Percentiles rank a stretch among this genome's conserved stretches.
Evolutionary conservation across 2,888 invertebrate species (phyloP).

Genomic region (Zaprionus lineosus): DNA sequence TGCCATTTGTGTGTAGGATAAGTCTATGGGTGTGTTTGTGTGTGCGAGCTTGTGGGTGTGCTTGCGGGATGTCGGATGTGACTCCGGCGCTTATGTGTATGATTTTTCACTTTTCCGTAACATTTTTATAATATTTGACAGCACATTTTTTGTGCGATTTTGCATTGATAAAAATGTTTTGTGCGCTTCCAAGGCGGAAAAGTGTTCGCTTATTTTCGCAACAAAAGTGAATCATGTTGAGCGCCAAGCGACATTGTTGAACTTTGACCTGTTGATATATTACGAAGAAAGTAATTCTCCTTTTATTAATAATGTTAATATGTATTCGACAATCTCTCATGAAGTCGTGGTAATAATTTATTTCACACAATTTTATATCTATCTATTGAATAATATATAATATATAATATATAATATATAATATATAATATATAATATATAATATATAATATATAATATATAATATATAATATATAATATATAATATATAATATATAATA

Average conservation of each 20-base stretch:
- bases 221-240: background rate
- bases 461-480: no score
- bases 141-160: slow-evolving; percentile 56
- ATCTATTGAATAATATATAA: no score
- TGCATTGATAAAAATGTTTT: slow-evolving; percentile 56
- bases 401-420: no score
- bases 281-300: no score
- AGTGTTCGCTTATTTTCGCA: slow-evolving; percentile 6
- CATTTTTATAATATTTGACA: slow-evolving; percentile 66
- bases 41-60: slow-evolving; percentile 9
- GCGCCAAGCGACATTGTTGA: no score
- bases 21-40: slow-evolving; percentile 13
- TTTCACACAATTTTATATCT: no score
- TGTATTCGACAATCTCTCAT: no score
- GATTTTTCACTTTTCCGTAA: slow-evolving; percentile 73
- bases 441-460: no score
- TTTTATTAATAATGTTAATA: no score
- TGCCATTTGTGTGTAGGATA: slow-evolving; percentile 25
- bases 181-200: slow-evolving; percentile 17
- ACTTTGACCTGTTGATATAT: background rate
- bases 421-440: no score
- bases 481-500: no score
- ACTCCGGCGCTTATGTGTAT: slow-evolving; percentile 63
- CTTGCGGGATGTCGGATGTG: slow-evolving; percentile 16
- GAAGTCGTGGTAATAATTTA: no score